These are phyloP conservation scores for Macquaria australasica DNA, from an alignment of 2,113 vertebrate genomes.

Conservation along the genomic window DNA sequence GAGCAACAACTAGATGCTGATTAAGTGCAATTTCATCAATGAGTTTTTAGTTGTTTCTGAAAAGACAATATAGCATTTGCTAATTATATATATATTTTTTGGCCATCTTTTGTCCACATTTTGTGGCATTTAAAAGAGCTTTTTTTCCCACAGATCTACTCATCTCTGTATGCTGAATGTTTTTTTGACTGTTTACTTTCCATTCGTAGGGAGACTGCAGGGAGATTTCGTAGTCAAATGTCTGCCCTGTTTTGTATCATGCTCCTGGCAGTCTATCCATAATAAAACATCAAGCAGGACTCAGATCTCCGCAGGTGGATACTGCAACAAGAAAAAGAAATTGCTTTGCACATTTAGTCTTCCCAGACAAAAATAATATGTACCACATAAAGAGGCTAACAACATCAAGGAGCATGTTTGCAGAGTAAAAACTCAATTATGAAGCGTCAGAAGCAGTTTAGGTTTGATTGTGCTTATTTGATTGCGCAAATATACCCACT, in stretches of 20 bases:
- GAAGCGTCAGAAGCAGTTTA: constrained; percentile 58
- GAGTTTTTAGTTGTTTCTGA: constrained; percentile 2
- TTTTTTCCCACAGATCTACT: background rate
- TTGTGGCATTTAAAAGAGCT: background rate
- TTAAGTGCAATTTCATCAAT: constrained; percentile 39
- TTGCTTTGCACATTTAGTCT: constrained; percentile 3
- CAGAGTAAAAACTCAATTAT: constrained; percentile 58
- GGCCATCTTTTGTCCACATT: background rate
- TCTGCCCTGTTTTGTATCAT: constrained; percentile 37
- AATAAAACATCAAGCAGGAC: constrained; percentile 37
- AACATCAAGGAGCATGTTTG: constrained; percentile 48
- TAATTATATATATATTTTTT: constrained; percentile 4
- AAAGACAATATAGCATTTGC: background rate
- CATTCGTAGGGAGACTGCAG: background rate
- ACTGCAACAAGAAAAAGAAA: background rate
- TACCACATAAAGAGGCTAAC: constrained; percentile 39
- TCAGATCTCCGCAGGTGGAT: constrained; percentile 51
- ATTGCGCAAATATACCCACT: constrained; percentile 48
- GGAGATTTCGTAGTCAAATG: constrained; percentile 36
- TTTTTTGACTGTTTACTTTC: constrained; percentile 14
- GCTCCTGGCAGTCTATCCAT: constrained; percentile 27
- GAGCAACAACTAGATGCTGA: constrained; percentile 12
- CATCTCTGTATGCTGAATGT: constrained; percentile 4
- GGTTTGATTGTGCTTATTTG: constrained; percentile 60
- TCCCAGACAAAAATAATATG: constrained; percentile 34